Percentiles rank a stretch among this genome's conserved stretches.
Conservation (phyloP, 2,888 invertebrate genomes). For the Clivina fossor region DNA sequence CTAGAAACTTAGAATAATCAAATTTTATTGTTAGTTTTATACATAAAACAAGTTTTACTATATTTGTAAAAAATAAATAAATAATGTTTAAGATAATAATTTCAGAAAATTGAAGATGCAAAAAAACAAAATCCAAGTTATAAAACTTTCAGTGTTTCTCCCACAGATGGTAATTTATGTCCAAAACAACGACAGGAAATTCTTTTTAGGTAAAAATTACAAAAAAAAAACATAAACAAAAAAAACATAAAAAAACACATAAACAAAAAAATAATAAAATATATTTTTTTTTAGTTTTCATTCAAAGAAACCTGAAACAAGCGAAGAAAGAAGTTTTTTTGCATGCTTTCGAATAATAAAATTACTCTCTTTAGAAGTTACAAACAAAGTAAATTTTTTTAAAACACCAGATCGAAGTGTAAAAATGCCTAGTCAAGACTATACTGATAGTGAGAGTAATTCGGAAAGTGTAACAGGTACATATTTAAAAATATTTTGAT, state of each 20-base stretch:
- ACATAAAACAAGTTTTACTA: neutral
- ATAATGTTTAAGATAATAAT: neutral
- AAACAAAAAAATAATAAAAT: slow-evolving; percentile 2
- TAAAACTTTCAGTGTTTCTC: slow-evolving; percentile 10
- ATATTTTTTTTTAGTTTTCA: slow-evolving; percentile 13
- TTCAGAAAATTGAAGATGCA: slow-evolving; percentile 10
- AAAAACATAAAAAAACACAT: neutral
- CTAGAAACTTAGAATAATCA: neutral
- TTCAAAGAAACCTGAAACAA: neutral
- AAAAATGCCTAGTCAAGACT: no score
- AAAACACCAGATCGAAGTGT: no score
- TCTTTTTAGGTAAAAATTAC: slow-evolving; percentile 14
- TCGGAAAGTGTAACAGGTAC: no score
- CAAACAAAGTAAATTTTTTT: no score
- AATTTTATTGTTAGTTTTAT: neutral
- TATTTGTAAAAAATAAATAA: neutral
- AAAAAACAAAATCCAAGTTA: slow-evolving; percentile 11
- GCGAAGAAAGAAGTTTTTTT: slow-evolving; percentile 1
- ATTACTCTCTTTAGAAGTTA: no score
- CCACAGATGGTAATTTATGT: slow-evolving; percentile 7
- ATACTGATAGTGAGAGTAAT: no score
- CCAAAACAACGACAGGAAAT: slow-evolving; percentile 16
- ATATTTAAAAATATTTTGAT: no score
- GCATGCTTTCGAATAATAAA: slow-evolving; percentile 19
- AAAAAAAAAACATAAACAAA: no score